phyloP scores from a whole-genome alignment of 1,140 invertebrate species.

The Doryteuthis pealeii region DNA sequence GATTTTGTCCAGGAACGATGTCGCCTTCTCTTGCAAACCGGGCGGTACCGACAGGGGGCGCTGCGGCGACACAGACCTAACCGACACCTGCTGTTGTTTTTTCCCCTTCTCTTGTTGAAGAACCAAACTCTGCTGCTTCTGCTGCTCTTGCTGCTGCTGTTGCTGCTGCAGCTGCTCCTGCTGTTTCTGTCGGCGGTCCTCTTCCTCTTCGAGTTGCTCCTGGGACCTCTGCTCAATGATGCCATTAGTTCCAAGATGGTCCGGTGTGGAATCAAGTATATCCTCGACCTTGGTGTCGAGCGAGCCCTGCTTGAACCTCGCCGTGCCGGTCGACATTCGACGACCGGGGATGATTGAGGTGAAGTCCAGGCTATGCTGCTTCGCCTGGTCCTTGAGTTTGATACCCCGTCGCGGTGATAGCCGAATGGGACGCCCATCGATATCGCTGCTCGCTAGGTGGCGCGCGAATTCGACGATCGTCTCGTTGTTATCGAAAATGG shows the following conservation, averaged over 20 bases:
- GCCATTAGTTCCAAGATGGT: not conserved
- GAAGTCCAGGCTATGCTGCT: constrained; percentile 55
- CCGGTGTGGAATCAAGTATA: constrained; percentile 43
- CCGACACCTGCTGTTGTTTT: not conserved
- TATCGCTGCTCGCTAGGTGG: constrained; percentile 40
- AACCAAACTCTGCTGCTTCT: not conserved
- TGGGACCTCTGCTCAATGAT: not conserved
- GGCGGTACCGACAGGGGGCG: not conserved
- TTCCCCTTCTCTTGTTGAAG: not conserved
- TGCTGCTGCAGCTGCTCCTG: not conserved
- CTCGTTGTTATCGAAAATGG: constrained; percentile 88
- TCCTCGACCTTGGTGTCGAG: constrained; percentile 59
- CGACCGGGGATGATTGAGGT: constrained; percentile 16
- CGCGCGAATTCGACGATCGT: constrained; percentile 77
- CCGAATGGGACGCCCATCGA: constrained; percentile 43
- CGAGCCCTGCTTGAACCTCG: constrained; percentile 46
- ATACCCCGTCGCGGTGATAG: constrained; percentile 49
- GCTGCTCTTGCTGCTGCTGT: not conserved
- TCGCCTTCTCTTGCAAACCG: not conserved
- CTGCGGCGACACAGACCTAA: not conserved
- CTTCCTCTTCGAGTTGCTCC: not conserved
- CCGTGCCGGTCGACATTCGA: constrained; percentile 17
- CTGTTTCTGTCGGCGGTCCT: not conserved
- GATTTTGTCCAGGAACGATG: not conserved
- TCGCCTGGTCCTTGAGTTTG: constrained; percentile 42